These are phyloP conservation scores for Acromyrmex heyeri DNA, from an alignment of 1,140 invertebrate species.

Conservation along the genomic window DNA sequence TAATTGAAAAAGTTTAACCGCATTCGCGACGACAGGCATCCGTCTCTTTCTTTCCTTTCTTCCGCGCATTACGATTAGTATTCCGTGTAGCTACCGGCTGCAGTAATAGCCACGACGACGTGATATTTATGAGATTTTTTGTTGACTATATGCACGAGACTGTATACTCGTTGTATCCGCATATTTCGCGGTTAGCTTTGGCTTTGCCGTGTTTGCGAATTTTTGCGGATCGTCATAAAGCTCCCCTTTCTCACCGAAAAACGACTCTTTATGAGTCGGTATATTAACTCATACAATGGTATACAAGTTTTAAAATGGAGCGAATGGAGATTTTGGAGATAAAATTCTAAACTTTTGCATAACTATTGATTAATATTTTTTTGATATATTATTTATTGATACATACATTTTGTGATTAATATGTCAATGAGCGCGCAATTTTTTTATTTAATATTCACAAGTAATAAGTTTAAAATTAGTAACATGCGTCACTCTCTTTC, in stretches of 20 bases:
- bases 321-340: not conserved
- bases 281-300: slow-evolving; percentile 6
- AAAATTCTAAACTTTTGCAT: not conserved
- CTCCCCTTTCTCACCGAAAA: slow-evolving; percentile 5
- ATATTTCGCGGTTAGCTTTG: slow-evolving; percentile 45
- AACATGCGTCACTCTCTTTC: not conserved
- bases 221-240: slow-evolving; percentile 40
- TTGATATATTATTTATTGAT: not conserved
- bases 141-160: slow-evolving; percentile 30
- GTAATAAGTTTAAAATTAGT: not conserved
- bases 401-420: not conserved
- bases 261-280: slow-evolving; percentile 25
- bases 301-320: slow-evolving; percentile 7
- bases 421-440: not conserved
- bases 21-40: slow-evolving; percentile 45
- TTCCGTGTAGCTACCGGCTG: slow-evolving; percentile 20
- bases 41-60: slow-evolving; percentile 19
- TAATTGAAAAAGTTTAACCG: slow-evolving; percentile 68
- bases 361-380: not conserved
- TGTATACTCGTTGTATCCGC: slow-evolving; percentile 8
- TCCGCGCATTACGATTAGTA: slow-evolving; percentile 36
- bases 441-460: slow-evolving; percentile 22
- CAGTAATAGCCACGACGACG: slow-evolving; percentile 44
- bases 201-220: slow-evolving; percentile 34
- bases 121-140: slow-evolving; percentile 58